A percentile compares a stretch with the other conserved stretches of the same genome.
These are phyloP conservation scores for Geococcyx californianus DNA, from an alignment of 2,113 vertebrate species.

Conservation along the genomic window DNA sequence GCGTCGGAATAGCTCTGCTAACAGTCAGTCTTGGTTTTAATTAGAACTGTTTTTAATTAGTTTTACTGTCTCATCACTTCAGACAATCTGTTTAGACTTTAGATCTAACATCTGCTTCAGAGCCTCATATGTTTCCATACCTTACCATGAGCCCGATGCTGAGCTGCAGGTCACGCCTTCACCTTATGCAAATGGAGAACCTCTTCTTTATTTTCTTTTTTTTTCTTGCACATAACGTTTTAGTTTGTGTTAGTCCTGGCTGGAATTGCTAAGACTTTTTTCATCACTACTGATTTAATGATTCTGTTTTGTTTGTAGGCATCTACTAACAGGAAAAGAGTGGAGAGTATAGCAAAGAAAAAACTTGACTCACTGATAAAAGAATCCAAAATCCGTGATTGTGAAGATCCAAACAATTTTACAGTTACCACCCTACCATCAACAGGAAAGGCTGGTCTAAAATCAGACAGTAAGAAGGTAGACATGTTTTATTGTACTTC, in stretches of 20 bases:
- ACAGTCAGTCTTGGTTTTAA: not conserved
- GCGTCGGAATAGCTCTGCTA: not conserved
- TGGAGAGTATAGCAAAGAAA: slow-evolving; percentile 94
- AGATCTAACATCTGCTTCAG: not conserved
- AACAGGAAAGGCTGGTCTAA: slow-evolving; percentile 71
- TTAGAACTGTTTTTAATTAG: not conserved
- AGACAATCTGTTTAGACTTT: not conserved
- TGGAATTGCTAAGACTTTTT: not conserved
- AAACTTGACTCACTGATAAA: slow-evolving; percentile 94
- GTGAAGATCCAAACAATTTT: slow-evolving; percentile 91
- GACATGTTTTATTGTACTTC: not conserved
- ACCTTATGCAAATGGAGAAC: not conserved
- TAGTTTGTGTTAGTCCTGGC: not conserved
- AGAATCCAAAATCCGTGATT: slow-evolving; percentile 93
- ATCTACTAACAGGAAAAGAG: slow-evolving; percentile 89
- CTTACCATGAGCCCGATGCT: not conserved
- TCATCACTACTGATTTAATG: not conserved
- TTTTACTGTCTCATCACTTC: not conserved
- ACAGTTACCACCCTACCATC: slow-evolving; percentile 81
- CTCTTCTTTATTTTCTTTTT: not conserved
- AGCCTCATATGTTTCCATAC: not conserved
- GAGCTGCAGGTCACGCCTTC: not conserved
- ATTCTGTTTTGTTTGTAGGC: slow-evolving; percentile 74
- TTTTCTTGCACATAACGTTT: not conserved
- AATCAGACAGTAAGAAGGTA: slow-evolving; percentile 74